Evolutionary conservation across 2,113 vertebrate species (phyloP).

Genomic region (Sinocyclocheilus anshuiensis): DNA sequence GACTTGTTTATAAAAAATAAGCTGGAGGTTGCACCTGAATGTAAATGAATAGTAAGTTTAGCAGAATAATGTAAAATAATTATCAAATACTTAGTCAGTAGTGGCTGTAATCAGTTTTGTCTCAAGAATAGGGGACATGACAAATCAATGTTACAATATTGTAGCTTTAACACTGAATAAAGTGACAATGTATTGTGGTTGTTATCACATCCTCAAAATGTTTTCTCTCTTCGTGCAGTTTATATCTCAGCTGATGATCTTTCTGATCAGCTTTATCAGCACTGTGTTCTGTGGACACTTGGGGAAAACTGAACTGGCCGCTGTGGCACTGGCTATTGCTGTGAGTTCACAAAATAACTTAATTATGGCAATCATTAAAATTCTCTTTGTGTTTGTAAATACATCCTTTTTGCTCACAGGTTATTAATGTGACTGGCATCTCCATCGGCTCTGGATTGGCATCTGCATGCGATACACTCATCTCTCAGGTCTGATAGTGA

Average conservation of each 20-base stretch:
- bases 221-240: constrained; percentile 68
- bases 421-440: constrained; percentile 85
- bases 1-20: not conserved
- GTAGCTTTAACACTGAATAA: not conserved
- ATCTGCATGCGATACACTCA: constrained; percentile 86
- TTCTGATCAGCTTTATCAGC: constrained; percentile 85
- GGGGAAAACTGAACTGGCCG: constrained; percentile 83
- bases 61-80: not conserved
- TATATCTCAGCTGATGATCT: constrained; percentile 86
- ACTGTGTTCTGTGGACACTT: constrained; percentile 92
- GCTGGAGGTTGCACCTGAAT: not conserved
- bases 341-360: constrained; percentile 64
- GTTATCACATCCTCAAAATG: not conserved
- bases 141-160: not conserved
- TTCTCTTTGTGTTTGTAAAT: not conserved
- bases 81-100: not conserved
- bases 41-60: not conserved
- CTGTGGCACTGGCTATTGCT: constrained; percentile 80
- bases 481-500: constrained; percentile 82
- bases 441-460: constrained; percentile 84
- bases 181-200: not conserved
- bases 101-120: not conserved
- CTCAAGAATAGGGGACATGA: not conserved
- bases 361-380: not conserved
- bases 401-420: constrained; percentile 66